Evolutionary conservation across 2,113 vertebrate species (phyloP).

Genomic region (Sander lucioperca): DNA sequence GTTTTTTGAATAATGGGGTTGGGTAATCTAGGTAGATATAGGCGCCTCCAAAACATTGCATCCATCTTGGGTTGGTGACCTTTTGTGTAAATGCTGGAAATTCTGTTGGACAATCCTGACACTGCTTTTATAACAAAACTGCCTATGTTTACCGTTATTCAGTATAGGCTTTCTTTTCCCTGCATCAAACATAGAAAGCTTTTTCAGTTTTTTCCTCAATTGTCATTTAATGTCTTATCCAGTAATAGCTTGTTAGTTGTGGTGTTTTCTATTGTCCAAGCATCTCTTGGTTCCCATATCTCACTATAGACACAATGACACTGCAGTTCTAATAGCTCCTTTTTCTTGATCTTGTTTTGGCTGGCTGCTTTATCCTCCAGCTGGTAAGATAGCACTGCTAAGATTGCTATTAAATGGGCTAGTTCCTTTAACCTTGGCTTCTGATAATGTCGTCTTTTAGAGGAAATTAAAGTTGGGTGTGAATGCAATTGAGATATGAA

Average conservation of each 20-base stretch:
- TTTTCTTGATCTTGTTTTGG: conserved; percentile 75
- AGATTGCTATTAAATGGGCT: conserved; percentile 79
- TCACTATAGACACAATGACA: conserved; percentile 59
- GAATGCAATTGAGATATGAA: conserved; percentile 75
- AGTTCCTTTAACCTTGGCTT: conserved; percentile 80
- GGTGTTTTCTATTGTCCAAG: conserved; percentile 24
- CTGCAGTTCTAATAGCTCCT: conserved; percentile 61
- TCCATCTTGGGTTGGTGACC: conserved; percentile 9
- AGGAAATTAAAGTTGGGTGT: conserved; percentile 81
- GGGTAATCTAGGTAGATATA: conserved; percentile 7
- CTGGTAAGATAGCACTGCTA: conserved; percentile 61
- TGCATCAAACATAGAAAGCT: neutral
- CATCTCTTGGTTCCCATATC: conserved; percentile 26
- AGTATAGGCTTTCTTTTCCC: neutral
- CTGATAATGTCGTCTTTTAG: conserved; percentile 82
- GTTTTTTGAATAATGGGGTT: conserved; percentile 16
- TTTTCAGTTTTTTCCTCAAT: conserved; percentile 11
- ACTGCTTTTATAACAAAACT: conserved; percentile 1
- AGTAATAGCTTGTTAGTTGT: conserved; percentile 25
- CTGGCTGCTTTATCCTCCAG: conserved; percentile 64
- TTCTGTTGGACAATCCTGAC: conserved; percentile 21
- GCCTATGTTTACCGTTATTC: neutral
- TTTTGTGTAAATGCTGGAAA: conserved; percentile 33
- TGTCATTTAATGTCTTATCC: conserved; percentile 14
- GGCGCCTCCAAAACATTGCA: conserved; percentile 12